Evolutionary conservation across 2,113 vertebrate species (phyloP), one percentile per base, ranked within the genome.

Genomic region (Cyprinodon tularosa): DNA sequence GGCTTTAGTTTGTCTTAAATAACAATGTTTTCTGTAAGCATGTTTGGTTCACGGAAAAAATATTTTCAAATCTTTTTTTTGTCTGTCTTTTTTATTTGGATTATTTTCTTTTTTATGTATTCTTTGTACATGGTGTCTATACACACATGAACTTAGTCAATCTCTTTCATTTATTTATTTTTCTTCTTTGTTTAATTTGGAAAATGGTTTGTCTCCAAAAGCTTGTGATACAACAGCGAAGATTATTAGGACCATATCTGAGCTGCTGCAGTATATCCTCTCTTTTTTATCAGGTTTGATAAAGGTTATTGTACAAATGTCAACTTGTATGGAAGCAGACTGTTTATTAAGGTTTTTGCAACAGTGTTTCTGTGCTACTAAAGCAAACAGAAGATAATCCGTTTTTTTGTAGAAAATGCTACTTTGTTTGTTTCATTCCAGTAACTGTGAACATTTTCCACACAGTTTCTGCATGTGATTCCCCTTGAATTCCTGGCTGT

Each of bases 401-500:
- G 7, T 42, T 64, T 78, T 53, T 36, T 73, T 86, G 66, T 78
- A 79, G 66, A 81, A 78, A 80, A 9, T 65, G 38, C 57, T 59
- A 77, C 74, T 29, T 78, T 57, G 50, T 62, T 57, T 11, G 53
- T 65, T 42, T 62, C 12, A 74, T 83, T 86, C 74, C 71, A 75
- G 71, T 68, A 76, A 74, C 61, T 57, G 37, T 69, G 20, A 59
- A 39, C 45, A 64, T 75, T 72, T 59, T 68, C 59, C 76, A 14
- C 6, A 83, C 68, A 72, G 37, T 84, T 87, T 83, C 78, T 74
- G 74, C 67, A 75, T 72, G 42, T 59, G 70, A 68, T 71, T 76
- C 62, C 39, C 53, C 78, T 79, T 72, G 73, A 78, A 87, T 83
- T 86, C 70, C 71, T 84, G 83, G 76, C 83, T 70, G 72, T 66